Evolutionary conservation across 2,888 invertebrate species (phyloP), one percentile per base, ranked within the genome.

Genomic region (Drepana falcataria): DNA sequence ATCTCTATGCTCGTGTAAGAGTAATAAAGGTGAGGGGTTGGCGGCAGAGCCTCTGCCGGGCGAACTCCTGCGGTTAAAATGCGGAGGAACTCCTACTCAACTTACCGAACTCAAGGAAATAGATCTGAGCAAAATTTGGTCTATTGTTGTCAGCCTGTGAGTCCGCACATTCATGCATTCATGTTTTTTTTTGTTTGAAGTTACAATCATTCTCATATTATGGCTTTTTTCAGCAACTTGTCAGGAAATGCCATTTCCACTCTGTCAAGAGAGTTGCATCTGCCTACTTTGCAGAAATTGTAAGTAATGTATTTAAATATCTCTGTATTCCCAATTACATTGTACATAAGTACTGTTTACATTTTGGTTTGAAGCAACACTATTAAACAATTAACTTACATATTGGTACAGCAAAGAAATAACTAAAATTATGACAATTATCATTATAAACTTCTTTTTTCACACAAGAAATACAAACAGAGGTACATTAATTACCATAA

Each of bases 221-320:
- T 53, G 41, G 55, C 53, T 53, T 48, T 51, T 93, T 93, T 48
- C 84, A 94, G 94, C 78, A 95, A 93, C 85, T 86, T 94, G 68
- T 95, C 93, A 60, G 93, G 91, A 67, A 95, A 94, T 91, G 92
- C 92, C 56, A 89, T 93, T 67, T 93, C 92, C 60, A 92, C 87
- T 48, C 82, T 92, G 71, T 92, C 91, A 66, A 92, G 93, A 63
- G 93, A 94, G 68, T 86, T 94, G 55, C 92, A 93, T 79, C 81
- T 95, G 55, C 93, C 94, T 33, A 91, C 89, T 71, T 86, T 95
- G 70, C 94, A 95, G 73, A 94, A 94, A 87, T 77, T 95, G 95
- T 95, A 87, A 94, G 94, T 92, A 68, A n/a, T n/a, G n/a, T n/a
- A n/a, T n/a, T n/a, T n/a, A n/a, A n/a, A n/a, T n/a, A n/a, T n/a